Evolutionary conservation across 2,888 invertebrate genomes (phyloP).

Genomic region (Catocala nupta): DNA sequence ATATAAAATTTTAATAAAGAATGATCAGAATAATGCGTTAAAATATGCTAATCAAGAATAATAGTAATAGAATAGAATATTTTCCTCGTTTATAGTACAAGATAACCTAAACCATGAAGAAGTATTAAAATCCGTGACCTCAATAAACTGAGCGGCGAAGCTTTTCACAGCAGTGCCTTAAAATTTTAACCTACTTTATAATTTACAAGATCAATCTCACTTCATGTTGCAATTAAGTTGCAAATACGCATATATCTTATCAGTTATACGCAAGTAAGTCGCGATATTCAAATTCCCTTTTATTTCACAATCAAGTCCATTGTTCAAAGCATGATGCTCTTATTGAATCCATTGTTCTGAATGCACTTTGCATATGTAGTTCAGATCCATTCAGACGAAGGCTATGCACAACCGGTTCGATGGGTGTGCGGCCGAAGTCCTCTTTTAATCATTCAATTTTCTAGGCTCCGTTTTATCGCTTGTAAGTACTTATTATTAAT

Average conservation of each 20-base stretch:
- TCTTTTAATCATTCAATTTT: constrained; percentile 23
- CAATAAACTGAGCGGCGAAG: too few species aligned
- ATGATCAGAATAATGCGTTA: too few species aligned
- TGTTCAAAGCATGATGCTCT: constrained; percentile 48
- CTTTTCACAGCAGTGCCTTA: too few species aligned
- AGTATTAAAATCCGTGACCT: too few species aligned
- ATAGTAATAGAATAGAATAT: too few species aligned
- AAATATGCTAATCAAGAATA: too few species aligned
- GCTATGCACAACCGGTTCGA: constrained; percentile 33
- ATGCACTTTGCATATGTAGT: constrained; percentile 31
- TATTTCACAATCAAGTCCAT: constrained; percentile 53
- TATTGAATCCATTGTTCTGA: constrained; percentile 55
- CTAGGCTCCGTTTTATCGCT: constrained; percentile 20
- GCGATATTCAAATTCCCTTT: constrained; percentile 44
- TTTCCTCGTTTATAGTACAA: too few species aligned
- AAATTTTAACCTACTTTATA: too few species aligned
- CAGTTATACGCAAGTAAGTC: constrained; percentile 20
- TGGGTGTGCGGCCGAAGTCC: constrained; percentile 15
- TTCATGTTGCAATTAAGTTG: background rate
- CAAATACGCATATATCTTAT: constrained; percentile 20
- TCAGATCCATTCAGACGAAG: constrained; percentile 32
- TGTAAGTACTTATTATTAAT: background rate
- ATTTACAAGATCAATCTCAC: background rate
- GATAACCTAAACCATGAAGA: too few species aligned
- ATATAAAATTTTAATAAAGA: too few species aligned